Percentiles rank a stretch among this genome's conserved stretches.
Conservation (phyloP, 2,888 invertebrate genomes). For the Zelleria hepariella region DNA sequence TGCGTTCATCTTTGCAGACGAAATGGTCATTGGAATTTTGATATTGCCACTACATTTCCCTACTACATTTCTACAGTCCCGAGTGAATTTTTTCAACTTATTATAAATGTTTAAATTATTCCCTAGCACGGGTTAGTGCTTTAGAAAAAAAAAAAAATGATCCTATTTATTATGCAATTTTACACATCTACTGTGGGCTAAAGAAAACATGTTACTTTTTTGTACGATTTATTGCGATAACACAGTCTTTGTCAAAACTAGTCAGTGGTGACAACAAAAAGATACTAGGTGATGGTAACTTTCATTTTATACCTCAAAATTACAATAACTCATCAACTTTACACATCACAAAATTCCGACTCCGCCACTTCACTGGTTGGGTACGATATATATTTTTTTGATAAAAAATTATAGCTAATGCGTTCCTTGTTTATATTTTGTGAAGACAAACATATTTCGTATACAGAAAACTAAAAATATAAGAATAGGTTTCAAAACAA, state of each 20-base stretch:
- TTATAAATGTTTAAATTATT: too few species aligned
- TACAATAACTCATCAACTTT: conserved; percentile 2
- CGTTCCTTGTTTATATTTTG: background rate
- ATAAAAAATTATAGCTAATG: background rate
- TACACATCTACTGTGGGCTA: background rate
- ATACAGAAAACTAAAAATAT: background rate
- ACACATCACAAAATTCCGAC: conserved; percentile 51
- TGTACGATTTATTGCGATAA: conserved; percentile 68
- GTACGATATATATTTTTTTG: background rate
- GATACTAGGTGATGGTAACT: conserved; percentile 61
- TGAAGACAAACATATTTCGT: background rate
- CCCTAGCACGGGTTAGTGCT: too few species aligned
- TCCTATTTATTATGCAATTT: too few species aligned
- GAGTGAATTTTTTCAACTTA: too few species aligned
- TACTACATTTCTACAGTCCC: too few species aligned
- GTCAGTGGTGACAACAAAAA: conserved; percentile 53
- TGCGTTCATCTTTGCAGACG: too few species aligned
- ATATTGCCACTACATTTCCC: too few species aligned
- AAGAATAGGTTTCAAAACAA: background rate
- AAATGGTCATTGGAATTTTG: too few species aligned
- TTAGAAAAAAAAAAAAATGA: too few species aligned
- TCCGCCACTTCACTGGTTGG: conserved; percentile 9
- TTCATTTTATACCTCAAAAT: conserved; percentile 18
- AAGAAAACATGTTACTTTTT: conserved; percentile 20
- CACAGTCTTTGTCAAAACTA: conserved; percentile 67